A percentile compares a stretch with the other conserved stretches of the same genome.
Conservation (phyloP, 1,140 invertebrate genomes). For the Temnothorax curvispinosus region DNA sequence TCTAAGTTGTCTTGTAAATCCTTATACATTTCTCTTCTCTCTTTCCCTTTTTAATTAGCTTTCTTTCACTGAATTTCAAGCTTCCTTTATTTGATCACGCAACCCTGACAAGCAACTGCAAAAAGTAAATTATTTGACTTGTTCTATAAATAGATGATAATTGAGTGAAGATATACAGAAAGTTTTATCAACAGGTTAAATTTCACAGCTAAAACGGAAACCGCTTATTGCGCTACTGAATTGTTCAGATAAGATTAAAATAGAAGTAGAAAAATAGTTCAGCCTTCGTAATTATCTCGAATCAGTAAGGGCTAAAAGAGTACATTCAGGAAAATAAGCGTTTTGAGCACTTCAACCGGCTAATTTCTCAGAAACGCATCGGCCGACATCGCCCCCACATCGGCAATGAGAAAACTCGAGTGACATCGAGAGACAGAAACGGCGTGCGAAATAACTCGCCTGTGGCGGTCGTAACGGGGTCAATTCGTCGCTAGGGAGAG, state of each 20-base stretch:
- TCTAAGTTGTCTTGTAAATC: not conserved
- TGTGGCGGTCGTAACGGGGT: conserved; percentile 45
- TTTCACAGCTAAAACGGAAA: not conserved
- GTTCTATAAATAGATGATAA: not conserved
- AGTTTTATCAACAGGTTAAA: not conserved
- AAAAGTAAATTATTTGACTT: not conserved
- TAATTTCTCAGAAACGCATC: conserved; percentile 40
- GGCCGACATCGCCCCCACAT: not conserved
- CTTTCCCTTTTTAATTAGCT: not conserved
- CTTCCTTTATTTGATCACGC: not conserved
- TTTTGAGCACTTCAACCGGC: not conserved
- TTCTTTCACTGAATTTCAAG: not conserved
- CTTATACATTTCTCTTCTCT: not conserved
- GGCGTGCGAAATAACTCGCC: conserved; percentile 41
- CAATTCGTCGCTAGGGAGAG: conserved; percentile 61
- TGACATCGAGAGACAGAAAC: conserved; percentile 10
- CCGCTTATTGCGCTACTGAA: not conserved
- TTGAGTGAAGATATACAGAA: not conserved
- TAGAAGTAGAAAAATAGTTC: not conserved
- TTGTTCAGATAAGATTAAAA: not conserved
- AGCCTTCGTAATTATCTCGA: not conserved
- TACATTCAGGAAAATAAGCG: not conserved
- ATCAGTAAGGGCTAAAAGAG: not conserved
- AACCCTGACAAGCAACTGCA: not conserved
- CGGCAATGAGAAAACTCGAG: conserved; percentile 30